Base-by-base conservation (phyloP, 2,888 invertebrate species). In the Volucella inflata region DNA sequence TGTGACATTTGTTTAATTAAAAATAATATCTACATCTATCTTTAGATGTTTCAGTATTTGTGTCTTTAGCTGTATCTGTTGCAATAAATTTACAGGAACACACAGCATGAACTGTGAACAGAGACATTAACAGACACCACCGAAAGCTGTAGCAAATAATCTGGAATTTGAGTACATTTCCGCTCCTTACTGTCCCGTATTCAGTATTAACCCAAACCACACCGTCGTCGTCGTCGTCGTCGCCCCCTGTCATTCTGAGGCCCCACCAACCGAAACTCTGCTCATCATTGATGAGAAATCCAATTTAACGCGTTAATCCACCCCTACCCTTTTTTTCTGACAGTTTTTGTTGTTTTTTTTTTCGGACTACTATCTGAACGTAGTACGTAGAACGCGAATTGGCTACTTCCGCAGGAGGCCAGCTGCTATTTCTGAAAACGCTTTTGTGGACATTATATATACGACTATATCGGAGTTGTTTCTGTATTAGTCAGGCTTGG, bases 351-450 rank as follows among this genome's bases (percentile, higher is more conserved):
- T 85, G 68, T 81, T 85, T 72, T 62, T 21, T 17, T 48, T 40
- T 17, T 71, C 59, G 74, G 62, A 74, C 57, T 55, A 21, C 46
- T 36, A 40, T 59, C 12, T 55, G 62, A 3, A 21, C 21, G 2
- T 21, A 21, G 21, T 21, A 21, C 21, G 21, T 21, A 21, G 42
- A 60, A 53, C 80, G 67, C 84, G 84, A 85, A 85, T 85, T 85
- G 85, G 85, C 85, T 80, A 85, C 76, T 85, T 85, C 85, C 85
- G 85, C 76, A 85, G 85, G 85, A 81, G 85, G 76, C 76, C 85
- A 80, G 81, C 85, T 76, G 80, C 79, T 74, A 30, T 44, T 55
- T 59, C 11, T 50, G 72, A 17, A 53, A 65, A 42, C 44, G 36
- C 10, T 71, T 44, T 71, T 44, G 36, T 11, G 72, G 60, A 57